Base-by-base conservation (phyloP, 2,888 invertebrate genomes). In the Thecocarcelia acutangulata region DNA sequence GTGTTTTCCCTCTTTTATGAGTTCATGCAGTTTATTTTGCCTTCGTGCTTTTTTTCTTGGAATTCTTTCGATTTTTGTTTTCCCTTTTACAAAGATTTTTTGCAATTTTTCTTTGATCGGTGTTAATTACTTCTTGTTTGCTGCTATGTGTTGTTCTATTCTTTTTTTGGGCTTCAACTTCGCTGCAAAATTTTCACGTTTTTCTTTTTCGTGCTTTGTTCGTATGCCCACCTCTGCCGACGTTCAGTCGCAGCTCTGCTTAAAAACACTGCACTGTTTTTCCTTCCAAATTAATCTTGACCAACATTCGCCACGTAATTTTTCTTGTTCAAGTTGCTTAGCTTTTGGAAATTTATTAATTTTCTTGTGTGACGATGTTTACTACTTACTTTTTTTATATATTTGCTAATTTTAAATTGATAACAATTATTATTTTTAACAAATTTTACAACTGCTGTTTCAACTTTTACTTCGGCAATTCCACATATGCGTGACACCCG, bases 131-230 rank as follows among this genome's bases (percentile, higher is more conserved):
- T 66, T 74, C 70, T 52, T 77, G 74, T 81, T 61, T 84, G 73
- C 42, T 84, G 73, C 42, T 85, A 81, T 76, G 42, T 79, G 46
- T 52, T 66, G 59, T 73, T 66, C 50, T 78, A 52, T 61, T 80
- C 66, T 66, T 73, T 56, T 81, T 78, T 66, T 24, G 70, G 28
- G 64, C 48, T 75, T 52, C 63, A 75, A 58, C 75, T 83, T 81
- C 79, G 79, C 69, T 83, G 84, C 83, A 84, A 81, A 83, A 83
- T 84, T 80, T 84, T 84, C 81, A 84, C 79, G 81, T 74, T 83
- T 79, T 83, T 77, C 76, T 68, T 77, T 58, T 73, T 72, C 17
- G 15, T 11, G 8, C 50, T 37, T 12, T 61, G 56, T 56, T 73
- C 46, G 46, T 40, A 33, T 3, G 17, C 24, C 56, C 48, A 24